Evolutionary conservation across 2,888 invertebrate genomes (phyloP).

Genomic region (Tinea pellionella): DNA sequence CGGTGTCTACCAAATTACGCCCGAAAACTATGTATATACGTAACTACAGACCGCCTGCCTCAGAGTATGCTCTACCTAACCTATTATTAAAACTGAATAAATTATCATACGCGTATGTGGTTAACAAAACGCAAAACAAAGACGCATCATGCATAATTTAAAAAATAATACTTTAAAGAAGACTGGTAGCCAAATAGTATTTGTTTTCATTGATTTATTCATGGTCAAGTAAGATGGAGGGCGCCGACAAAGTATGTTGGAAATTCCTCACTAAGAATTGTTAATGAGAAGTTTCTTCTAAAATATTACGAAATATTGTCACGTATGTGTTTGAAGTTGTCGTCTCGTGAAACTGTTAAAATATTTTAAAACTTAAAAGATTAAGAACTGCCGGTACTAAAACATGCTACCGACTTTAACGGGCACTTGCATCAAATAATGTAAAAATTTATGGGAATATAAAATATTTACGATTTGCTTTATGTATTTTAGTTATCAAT

Average conservation of each 20-base stretch:
- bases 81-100: conserved; percentile 56
- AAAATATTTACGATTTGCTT: conserved; percentile 6
- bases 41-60: conserved; percentile 50
- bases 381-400: background rate
- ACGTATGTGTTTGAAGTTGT: conserved; percentile 33
- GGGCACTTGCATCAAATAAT: background rate
- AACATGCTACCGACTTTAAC: background rate
- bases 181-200: conserved; percentile 65
- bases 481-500: conserved; percentile 23
- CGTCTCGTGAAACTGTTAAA: conserved; percentile 41
- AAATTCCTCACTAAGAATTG: conserved; percentile 51
- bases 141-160: conserved; percentile 40
- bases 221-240: conserved; percentile 58
- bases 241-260: conserved; percentile 57
- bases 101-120: conserved; percentile 52
- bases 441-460: conserved; percentile 2
- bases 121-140: conserved; percentile 37
- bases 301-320: conserved; percentile 48
- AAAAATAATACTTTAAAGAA: conserved; percentile 34
- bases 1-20: conserved; percentile 73
- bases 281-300: conserved; percentile 47
- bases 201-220: conserved; percentile 70
- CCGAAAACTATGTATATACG: conserved; percentile 47
- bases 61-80: conserved; percentile 65
- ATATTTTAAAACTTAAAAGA: conserved; percentile 26